Evolutionary conservation across 2,888 invertebrate genomes (phyloP).

Genomic region (Euphydryas editha): DNA sequence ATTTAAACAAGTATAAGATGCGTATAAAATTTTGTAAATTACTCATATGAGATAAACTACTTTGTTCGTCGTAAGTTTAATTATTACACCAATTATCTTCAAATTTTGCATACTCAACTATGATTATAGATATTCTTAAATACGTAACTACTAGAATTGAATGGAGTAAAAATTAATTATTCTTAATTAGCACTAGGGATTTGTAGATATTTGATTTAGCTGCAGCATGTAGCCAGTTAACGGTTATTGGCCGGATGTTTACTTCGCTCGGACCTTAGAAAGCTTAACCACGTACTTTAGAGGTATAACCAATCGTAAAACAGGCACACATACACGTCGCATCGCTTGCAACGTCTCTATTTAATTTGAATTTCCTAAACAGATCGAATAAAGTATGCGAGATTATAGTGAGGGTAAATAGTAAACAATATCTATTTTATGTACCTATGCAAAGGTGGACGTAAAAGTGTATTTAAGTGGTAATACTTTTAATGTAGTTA

Average conservation of each 20-base stretch:
- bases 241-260: conserved; percentile 72
- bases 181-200: conserved; percentile 40
- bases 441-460: conserved; percentile 47
- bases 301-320: conserved; percentile 66
- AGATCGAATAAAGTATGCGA: conserved; percentile 60
- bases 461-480: conserved; percentile 23
- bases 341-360: conserved; percentile 62
- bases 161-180: conserved; percentile 27
- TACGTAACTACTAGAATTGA: not conserved
- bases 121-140: not conserved
- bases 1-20: not conserved
- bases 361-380: conserved; percentile 58
- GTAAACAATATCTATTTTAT: conserved; percentile 50
- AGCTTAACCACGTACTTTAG: conserved; percentile 60
- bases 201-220: conserved; percentile 48
- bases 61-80: not conserved
- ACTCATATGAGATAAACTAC: no score
- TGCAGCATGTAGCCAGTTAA: conserved; percentile 72
- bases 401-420: conserved; percentile 56
- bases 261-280: conserved; percentile 69
- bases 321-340: conserved; percentile 47
- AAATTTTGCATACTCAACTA: not conserved
- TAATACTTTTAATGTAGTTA: conserved; percentile 28
- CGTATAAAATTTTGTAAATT: not conserved
- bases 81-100: not conserved